phyloP scores from a whole-genome alignment of 2,888 invertebrate genomes.

The Drosophila meridiana region DNA sequence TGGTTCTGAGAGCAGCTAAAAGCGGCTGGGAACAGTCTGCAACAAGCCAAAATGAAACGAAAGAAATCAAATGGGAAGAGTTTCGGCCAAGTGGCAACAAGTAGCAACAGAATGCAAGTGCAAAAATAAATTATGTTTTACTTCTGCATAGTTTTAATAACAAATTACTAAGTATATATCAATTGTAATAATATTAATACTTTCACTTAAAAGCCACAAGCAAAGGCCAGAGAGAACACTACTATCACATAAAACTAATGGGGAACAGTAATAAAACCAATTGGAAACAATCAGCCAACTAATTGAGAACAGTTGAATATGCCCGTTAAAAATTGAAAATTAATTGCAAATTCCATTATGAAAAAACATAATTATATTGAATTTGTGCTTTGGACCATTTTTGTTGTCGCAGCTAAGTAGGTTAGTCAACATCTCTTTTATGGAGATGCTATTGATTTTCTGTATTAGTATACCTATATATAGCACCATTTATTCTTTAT shows the following conservation, averaged over 20 bases:
- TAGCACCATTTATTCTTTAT: not conserved
- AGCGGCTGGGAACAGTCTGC: not conserved
- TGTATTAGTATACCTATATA: not conserved
- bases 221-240: not conserved
- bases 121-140: not conserved
- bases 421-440: slow-evolving; percentile 2
- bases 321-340: not conserved
- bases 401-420: not conserved
- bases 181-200: not conserved
- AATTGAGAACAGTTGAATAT: not conserved
- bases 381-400: slow-evolving; percentile 1
- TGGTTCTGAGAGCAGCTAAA: not conserved
- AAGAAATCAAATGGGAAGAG: not conserved
- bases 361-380: not conserved
- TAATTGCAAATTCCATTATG: not conserved
- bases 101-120: not conserved
- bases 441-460: not conserved
- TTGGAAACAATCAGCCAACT: not conserved
- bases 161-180: not conserved
- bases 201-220: not conserved
- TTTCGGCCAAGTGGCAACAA: not conserved
- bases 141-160: not conserved
- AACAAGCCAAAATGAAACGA: not conserved
- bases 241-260: not conserved
- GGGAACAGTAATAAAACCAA: not conserved